A percentile compares a stretch with the other conserved stretches of the same genome.
Evolutionary conservation across 2,797 vertebrate species (phyloP).

Genomic region (Synaphobranchus kaupii): DNA sequence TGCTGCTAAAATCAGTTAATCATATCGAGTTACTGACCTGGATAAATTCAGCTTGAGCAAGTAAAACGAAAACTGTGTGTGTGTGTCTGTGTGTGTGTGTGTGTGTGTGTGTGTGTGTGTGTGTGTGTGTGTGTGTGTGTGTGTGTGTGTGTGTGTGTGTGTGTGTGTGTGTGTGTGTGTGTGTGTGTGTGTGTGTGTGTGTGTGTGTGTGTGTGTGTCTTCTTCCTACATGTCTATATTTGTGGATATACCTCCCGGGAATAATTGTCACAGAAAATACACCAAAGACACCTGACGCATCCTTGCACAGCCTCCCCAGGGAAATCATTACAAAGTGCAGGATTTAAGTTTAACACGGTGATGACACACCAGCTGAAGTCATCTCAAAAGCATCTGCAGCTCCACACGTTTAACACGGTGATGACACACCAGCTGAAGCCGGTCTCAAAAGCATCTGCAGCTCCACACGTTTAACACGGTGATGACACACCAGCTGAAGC

Average conservation of each 20-base stretch:
- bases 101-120: background rate
- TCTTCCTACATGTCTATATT: background rate
- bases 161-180: background rate
- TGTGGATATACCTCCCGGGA: background rate
- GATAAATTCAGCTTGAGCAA: constrained; percentile 45
- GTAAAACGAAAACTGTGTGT: constrained; percentile 31
- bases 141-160: background rate
- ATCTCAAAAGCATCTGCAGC: background rate
- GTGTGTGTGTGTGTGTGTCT: background rate
- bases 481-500: too few relatives aligned
- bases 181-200: background rate
- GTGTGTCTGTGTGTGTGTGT: background rate
- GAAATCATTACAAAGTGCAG: background rate
- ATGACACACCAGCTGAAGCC: too few relatives aligned
- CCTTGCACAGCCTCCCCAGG: background rate
- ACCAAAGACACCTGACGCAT: background rate
- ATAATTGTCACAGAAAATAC: background rate
- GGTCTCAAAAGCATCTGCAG: too few relatives aligned
- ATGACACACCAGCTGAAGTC: background rate
- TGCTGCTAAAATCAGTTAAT: constrained; percentile 51
- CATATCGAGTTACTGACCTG: constrained; percentile 56
- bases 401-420: too few relatives aligned
- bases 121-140: background rate
- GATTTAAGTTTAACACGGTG: background rate
- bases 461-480: too few relatives aligned